Conservation (phyloP, 2,888 invertebrate genomes). For the Lithophane ornitopus region DNA sequence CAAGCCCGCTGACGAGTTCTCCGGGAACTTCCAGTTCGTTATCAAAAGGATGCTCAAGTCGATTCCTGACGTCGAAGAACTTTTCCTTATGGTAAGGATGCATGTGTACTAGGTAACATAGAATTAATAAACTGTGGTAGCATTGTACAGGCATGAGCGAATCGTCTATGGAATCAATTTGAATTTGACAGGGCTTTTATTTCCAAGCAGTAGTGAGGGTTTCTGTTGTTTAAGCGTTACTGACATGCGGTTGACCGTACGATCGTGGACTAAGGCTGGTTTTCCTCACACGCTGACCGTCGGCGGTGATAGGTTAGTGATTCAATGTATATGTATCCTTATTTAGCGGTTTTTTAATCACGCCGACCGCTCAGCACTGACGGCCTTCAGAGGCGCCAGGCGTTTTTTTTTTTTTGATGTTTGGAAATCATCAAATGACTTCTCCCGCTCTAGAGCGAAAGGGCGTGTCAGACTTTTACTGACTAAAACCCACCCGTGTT, state of each 20-base stretch:
- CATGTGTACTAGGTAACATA: background rate
- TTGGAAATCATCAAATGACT: no score
- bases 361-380: no score
- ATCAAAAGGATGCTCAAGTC: slow-evolving; percentile 94
- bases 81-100: slow-evolving; percentile 94
- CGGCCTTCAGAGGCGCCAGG: no score
- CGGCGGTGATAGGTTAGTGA: no score
- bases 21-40: slow-evolving; percentile 94
- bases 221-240: background rate
- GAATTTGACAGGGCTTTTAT: background rate
- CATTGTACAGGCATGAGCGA: background rate
- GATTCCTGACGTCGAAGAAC: slow-evolving; percentile 94
- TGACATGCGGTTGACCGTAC: background rate
- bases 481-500: no score
- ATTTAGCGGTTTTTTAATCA: no score
- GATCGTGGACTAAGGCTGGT: background rate
- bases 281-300: no score
- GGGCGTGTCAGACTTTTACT: no score
- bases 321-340: no score
- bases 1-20: slow-evolving; percentile 94
- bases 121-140: background rate
- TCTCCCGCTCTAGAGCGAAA: no score
- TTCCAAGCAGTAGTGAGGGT: background rate
- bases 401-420: no score
- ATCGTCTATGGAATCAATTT: background rate